Evolutionary conservation across 2,888 invertebrate species (phyloP), one percentile per base, ranked within the genome.

Genomic region (Uropetala carovei): DNA sequence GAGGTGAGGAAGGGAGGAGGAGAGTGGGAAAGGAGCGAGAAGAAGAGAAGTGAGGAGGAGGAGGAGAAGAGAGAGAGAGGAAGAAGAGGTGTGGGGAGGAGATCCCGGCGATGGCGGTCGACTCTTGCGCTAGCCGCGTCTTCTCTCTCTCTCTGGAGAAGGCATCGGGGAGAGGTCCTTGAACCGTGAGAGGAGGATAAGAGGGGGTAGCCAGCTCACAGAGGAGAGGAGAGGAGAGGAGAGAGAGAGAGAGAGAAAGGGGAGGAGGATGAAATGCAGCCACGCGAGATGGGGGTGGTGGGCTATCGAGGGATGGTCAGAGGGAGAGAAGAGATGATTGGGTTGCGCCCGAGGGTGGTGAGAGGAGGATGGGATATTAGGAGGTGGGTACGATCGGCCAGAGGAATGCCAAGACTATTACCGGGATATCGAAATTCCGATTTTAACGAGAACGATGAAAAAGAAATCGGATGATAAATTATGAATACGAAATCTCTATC

Each of bases 41-140:
- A 64, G 4, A n/a, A 14, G 59, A 60, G 60, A 86, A 94, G 92
- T 85, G 92, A 81, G 22, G 68, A 85, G 91, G 92, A 83, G 92
- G 57, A 57, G 43, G 85, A 59, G 93, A 92, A 58, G 85, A 91
- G 92, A 93, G 57, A 92, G 93, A n/a, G n/a, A n/a, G n/a, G n/a
- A n/a, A n/a, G 93, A 91, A 93, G 93, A n/a, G 13, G 83, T n/a
- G 56, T 56, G 56, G 57, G 83, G n/a, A 18, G 22, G 22, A 86
- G 60, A 86, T 30, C 86, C 86, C 86, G 59, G 86, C 86, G 59
- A 85, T 43, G 56, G 59, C 56, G 84, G n/a, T 56, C 60, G 59
- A 60, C 60, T 86, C 60, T 86, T 86, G 86, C 86, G 86, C 30
- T 86, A 60, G 60, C 30, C 30, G 64, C 89, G 27, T 43, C 43